phyloP scores from a whole-genome alignment of 2,888 invertebrate genomes.

The Elgonia sp. region DNA sequence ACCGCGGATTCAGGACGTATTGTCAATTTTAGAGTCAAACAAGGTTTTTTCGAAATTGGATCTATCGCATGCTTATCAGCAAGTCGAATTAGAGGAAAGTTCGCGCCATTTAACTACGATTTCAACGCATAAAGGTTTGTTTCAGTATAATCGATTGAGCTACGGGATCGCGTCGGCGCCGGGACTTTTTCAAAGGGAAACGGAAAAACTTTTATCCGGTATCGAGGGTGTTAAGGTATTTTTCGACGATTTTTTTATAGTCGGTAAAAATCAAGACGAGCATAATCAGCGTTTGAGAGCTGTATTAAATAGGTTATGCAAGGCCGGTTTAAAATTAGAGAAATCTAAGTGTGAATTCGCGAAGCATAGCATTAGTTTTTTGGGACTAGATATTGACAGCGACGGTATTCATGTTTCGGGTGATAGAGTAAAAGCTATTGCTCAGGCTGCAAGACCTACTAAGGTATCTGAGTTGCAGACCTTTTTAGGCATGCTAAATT shows the following conservation, averaged over 20 bases:
- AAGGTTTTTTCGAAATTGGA: constrained; percentile 79
- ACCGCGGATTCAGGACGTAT: constrained; percentile 80
- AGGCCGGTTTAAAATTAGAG: constrained; percentile 79
- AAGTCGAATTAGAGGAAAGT: constrained; percentile 81
- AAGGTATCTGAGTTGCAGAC: constrained; percentile 50
- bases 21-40: constrained; percentile 67
- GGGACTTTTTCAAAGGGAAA: constrained; percentile 83
- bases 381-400: constrained; percentile 79
- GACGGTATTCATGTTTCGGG: constrained; percentile 61
- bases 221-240: neutral
- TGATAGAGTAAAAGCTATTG: constrained; percentile 70
- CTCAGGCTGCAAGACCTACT: constrained; percentile 8
- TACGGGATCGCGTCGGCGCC: constrained; percentile 84
- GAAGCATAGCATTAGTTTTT: constrained; percentile 80
- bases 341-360: constrained; percentile 63
- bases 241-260: constrained; percentile 15
- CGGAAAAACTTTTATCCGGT: constrained; percentile 81
- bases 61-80: constrained; percentile 82
- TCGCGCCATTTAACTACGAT: constrained; percentile 78
- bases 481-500: constrained; percentile 66
- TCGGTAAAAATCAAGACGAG: neutral
- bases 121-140: constrained; percentile 79
- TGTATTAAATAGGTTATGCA: too few relatives aligned
- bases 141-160: constrained; percentile 79
- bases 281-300: too few relatives aligned